Evolutionary conservation across 2,113 vertebrate species (phyloP).

Genomic region (Clarias magur): DNA sequence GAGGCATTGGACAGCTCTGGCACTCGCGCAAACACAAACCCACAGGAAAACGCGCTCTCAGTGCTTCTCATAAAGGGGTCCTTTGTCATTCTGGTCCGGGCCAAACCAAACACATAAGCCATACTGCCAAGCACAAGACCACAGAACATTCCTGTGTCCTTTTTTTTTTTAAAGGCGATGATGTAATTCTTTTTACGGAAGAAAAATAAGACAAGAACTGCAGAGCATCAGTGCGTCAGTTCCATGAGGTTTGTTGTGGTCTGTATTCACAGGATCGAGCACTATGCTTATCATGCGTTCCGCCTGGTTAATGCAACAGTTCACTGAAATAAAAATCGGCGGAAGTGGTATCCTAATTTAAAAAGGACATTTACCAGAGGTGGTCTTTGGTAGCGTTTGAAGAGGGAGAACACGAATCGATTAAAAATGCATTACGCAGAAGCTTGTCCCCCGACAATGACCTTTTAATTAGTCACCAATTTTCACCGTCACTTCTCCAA

Average conservation of each 20-base stretch:
- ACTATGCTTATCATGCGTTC: not conserved
- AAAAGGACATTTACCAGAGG: constrained; percentile 16
- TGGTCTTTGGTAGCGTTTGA: constrained; percentile 1
- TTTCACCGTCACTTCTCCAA: constrained; percentile 48
- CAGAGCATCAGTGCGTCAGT: not conserved
- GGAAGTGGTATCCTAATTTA: not conserved
- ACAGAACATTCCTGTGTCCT: constrained; percentile 18
- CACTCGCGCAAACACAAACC: not conserved
- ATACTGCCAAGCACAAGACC: constrained; percentile 25
- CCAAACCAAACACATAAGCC: constrained; percentile 33
- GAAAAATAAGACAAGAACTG: not conserved
- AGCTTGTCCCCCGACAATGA: constrained; percentile 37
- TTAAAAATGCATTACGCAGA: constrained; percentile 59
- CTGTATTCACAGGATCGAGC: not conserved
- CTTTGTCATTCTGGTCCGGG: constrained; percentile 38
- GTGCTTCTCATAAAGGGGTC: constrained; percentile 26
- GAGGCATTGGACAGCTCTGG: constrained; percentile 1
- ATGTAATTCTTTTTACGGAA: constrained; percentile 34
- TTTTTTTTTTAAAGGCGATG: constrained; percentile 7
- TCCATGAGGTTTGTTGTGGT: not conserved
- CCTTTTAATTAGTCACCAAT: constrained; percentile 55
- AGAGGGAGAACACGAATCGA: constrained; percentile 51
- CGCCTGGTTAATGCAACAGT: not conserved
- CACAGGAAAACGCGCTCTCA: constrained; percentile 19
- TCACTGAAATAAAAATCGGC: not conserved